Base-by-base conservation (phyloP, 2,113 vertebrate genomes). In the Cyprinodon brontotheroides region DNA sequence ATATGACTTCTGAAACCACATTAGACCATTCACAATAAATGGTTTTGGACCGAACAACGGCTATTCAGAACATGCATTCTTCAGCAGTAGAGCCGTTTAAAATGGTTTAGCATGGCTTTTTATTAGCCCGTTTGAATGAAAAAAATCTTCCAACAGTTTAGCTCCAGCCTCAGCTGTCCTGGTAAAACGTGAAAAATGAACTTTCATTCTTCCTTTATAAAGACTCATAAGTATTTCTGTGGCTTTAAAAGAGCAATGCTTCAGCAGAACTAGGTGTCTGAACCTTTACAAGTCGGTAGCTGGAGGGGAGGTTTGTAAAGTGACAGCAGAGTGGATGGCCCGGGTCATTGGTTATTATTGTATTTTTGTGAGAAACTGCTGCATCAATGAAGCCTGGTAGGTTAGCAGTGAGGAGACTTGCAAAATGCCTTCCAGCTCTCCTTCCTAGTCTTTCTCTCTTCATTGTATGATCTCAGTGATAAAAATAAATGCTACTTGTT, bases 281-380 rank as follows among this genome's bases (percentile, higher is more conserved):
- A 59, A 68, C 61, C 43, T 53, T 57, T 36, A 62, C 71, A 29
- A 47, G 66, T 85, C 67, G 65, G 69, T 61, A 65, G 82, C 79
- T 74, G 11, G 78, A 65, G 75, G 77, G 75, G 59, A 60, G 70
- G 75, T 86, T 75, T 73, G 59, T 65, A 76, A 72, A 85, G 81
- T 50, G 77, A 86, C 75, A 85, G 70, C 72, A 45, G 78, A 88
- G 81, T 53, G 72, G 77, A 74, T 73, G 74, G 80, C 70, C 75
- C 11, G 38, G 80, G 86, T 83, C 84, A 76, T 76, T 59, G 53
- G 83, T 86, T 64, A 72, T 83, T 84, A 83, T 85, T 79, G 75
- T 78, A 76, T 84, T 83, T 84, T 72, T 78, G 73, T 77, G 73
- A 81, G 61, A 85, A 85, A 85, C 80, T 87, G 78, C 80, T 68